Evolutionary conservation across 1,140 invertebrate species (phyloP).

Genomic region (Macrocentrus cingulum): DNA sequence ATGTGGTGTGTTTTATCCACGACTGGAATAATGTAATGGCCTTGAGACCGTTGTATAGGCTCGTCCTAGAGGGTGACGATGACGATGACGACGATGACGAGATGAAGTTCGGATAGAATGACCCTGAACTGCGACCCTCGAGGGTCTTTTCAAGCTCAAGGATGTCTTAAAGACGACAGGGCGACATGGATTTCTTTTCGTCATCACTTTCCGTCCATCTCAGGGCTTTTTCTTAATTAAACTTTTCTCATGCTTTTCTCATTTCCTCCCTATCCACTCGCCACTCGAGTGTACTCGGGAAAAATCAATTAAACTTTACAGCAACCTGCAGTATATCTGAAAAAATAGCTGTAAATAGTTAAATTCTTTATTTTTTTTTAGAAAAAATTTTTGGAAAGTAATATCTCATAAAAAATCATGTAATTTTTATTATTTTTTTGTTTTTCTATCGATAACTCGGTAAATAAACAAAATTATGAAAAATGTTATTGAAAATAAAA

Average conservation of each 20-base stretch:
- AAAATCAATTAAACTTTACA: slow-evolving; percentile 1
- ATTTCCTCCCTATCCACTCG: too few relatives aligned
- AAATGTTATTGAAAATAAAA: too few relatives aligned
- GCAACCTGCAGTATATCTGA: too few relatives aligned
- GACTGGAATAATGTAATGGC: slow-evolving; percentile 18
- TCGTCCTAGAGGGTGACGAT: background rate
- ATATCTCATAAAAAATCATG: too few relatives aligned
- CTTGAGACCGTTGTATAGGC: background rate
- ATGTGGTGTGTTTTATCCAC: background rate
- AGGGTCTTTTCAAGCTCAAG: slow-evolving; percentile 30
- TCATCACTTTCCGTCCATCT: slow-evolving; percentile 3
- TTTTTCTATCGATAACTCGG: too few relatives aligned
- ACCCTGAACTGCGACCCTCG: slow-evolving; percentile 43
- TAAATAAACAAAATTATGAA: too few relatives aligned
- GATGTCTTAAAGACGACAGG: slow-evolving; percentile 49
- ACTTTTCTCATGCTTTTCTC: slow-evolving; percentile 19
- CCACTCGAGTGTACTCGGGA: background rate
- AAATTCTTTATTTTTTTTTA: too few relatives aligned
- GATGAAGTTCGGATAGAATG: slow-evolving; percentile 35
- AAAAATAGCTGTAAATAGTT: too few relatives aligned
- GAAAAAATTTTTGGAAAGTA: too few relatives aligned
- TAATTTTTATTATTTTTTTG: too few relatives aligned
- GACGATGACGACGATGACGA: slow-evolving; percentile 30
- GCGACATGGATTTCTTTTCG: slow-evolving; percentile 27
- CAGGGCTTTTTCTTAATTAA: slow-evolving; percentile 23